Evolutionary conservation across 2,888 invertebrate species (phyloP), one percentile per base, ranked within the genome.

Genomic region (Lasioglossum vierecki): DNA sequence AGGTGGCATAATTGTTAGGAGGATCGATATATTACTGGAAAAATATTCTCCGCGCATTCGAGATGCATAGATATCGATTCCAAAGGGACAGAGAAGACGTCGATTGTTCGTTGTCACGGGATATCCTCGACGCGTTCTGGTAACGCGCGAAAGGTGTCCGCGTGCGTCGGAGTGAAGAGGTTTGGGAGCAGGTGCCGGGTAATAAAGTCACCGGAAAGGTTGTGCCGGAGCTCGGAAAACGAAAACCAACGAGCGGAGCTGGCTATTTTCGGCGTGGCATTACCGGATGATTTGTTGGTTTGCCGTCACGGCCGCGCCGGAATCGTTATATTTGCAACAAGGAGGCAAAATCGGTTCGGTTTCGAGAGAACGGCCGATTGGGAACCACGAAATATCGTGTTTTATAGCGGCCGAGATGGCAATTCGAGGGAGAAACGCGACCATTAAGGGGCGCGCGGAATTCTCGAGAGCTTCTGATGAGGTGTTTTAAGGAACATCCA

Each of bases 121-220:
- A 57, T 35, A 35, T 53, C 26, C 22, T 46, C 71, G 53, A 44
- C 30, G 3, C 26, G 30, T 44, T 53, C 30, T 71, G 49, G 18
- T 26, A 44, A 30, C 22, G 9, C 71, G 71, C 75, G 87, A 86
- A 87, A 86, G 86, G 87, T 87, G 86, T 75, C 82, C 68, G 9
- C 39, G 74, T 30, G 63, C n/a, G 30, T 18, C 26, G 35, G 30
- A n/a, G 63, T 15, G 82, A 60, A 76, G 74, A 74, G 70, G 81
- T 81, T 89, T 88, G 79, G 78, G 87, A 88, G 91, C 90, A 91
- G 90, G 89, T 91, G 91, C 82, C 85, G 79, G 79, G 84, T 82
- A 86, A 90, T 92, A 92, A 92, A 91, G 85, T 89, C 85, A 88
- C 87, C 79, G 84, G 83, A 85, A 88, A 87, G 87, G 80, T 83